Evolutionary conservation across 2,113 vertebrate species (phyloP), one percentile per base, ranked within the genome.

Genomic region (Mystacornis crossleyi): DNA sequence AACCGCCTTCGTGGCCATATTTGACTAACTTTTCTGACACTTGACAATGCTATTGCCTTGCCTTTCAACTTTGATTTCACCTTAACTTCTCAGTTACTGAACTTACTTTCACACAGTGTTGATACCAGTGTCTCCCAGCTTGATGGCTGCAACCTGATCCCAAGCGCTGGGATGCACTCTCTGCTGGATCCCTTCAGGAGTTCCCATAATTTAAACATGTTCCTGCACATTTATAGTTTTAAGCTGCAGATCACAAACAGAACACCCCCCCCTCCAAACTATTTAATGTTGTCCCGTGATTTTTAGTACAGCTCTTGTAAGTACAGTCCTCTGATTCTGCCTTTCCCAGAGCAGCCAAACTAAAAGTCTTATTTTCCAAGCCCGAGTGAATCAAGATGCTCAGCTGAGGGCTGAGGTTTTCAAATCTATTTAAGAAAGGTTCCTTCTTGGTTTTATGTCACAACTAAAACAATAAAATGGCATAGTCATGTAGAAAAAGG

Each of bases 51-150:
- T 61, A 15, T 36, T 89, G 58, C 21, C 8, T 73, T 89, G 55
- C 23, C 33, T 84, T 84, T 81, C 47, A 62, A 45, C 34, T 71
- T 58, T 1, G 1, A n/a, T 62, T 70, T 12, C 29, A 31, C 67
- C n/a, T 64, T 48, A 38, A 18, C 20, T 75, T 83, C 40, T 69
- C 7, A 33, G 9, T 65, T 91, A n/a, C 54, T 48, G 57, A 34
- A 16, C 20, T 70, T 62, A 4, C 24, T 66, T 66, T 74, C 58
- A 24, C 36, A 12, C 20, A 18, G 21, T 25, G 11, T 45, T 71
- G 60, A 7, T 48, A 45, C 3, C 0, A 0, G 21, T 60, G 14
- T 29, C 7, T 86, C 28, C 31, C 31, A 36, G 3, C 9, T 23
- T 43, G 11, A 36, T 71, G 61, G 16, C 57, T 81, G 60, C 4